Evolutionary conservation across 2,888 invertebrate genomes (phyloP).

Genomic region (Pyrgus malvae): DNA sequence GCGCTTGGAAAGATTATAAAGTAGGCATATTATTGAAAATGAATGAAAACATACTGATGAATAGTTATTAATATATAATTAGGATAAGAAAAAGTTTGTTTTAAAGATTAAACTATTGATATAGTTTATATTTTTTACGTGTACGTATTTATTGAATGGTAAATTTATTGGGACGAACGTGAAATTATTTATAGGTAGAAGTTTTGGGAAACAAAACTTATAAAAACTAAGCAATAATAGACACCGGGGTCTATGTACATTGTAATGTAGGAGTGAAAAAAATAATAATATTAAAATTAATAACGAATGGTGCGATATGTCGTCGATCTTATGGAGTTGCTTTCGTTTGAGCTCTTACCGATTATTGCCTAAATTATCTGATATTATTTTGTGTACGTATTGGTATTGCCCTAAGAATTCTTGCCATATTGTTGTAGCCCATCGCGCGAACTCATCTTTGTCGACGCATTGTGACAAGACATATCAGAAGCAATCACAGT

Average conservation of each 20-base stretch:
- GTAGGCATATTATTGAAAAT: conserved; percentile 80
- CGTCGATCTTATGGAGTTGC: conserved; percentile 72
- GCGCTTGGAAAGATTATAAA: conserved; percentile 81
- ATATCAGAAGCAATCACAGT: conserved; percentile 71
- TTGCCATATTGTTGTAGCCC: conserved; percentile 57
- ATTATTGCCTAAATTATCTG: conserved; percentile 68
- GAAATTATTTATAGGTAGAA: conserved; percentile 81
- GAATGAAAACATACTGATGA: conserved; percentile 78
- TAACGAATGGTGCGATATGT: conserved; percentile 78
- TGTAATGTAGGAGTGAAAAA: conserved; percentile 72
- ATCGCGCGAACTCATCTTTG: conserved; percentile 40
- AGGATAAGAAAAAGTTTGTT: conserved; percentile 77
- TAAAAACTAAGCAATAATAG: conserved; percentile 81
- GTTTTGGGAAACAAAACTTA: conserved; percentile 78
- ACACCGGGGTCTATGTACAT: conserved; percentile 76
- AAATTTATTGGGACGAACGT: conserved; percentile 80
- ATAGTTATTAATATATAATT: conserved; percentile 82
- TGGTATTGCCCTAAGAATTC: conserved; percentile 61
- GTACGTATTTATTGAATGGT: conserved; percentile 82
- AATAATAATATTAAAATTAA: conserved; percentile 46
- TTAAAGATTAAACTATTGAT: conserved; percentile 82
- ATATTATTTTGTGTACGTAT: conserved; percentile 65
- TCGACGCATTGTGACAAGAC: conserved; percentile 62
- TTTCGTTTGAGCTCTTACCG: conserved; percentile 62
- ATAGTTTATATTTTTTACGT: conserved; percentile 83